These are phyloP conservation scores for Todiramphus chloris DNA, from an alignment of 2,113 vertebrate genomes.

Conservation along the genomic window DNA sequence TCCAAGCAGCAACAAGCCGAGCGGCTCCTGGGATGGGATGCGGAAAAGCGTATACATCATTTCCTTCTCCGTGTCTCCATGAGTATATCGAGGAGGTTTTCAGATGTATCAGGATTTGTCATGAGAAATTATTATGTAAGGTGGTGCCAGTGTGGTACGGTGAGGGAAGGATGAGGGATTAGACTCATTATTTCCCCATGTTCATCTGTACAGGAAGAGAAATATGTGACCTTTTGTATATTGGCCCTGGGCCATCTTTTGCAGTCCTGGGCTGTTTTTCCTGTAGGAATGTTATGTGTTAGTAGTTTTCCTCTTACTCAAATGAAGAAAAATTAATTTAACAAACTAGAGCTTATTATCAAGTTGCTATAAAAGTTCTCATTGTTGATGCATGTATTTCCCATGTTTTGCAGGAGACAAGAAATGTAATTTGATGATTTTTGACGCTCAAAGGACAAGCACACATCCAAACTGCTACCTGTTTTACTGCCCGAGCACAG, in stretches of 20 bases:
- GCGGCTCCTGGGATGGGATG: neutral
- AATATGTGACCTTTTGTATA: neutral
- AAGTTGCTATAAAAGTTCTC: neutral
- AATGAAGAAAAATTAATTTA: neutral
- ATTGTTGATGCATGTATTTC: neutral
- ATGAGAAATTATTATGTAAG: neutral
- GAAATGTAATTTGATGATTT: constrained; percentile 74
- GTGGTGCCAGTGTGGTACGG: neutral
- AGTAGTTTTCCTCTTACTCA: neutral
- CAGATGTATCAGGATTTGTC: neutral
- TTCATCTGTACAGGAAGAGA: constrained; percentile 26
- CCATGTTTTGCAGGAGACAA: constrained; percentile 65
- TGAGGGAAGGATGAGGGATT: neutral
- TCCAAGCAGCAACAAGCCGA: neutral
- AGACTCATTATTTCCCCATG: neutral
- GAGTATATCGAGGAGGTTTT: neutral
- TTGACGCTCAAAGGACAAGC: constrained; percentile 49
- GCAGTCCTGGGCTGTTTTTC: neutral
- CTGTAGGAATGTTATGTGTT: neutral
- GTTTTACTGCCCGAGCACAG: constrained; percentile 73
- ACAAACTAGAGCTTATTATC: neutral
- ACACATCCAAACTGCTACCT: constrained; percentile 76
- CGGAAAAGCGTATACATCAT: neutral
- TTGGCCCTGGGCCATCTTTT: constrained; percentile 8
- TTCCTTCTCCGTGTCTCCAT: rapidly evolving